Percentiles rank a stretch among this genome's conserved stretches.
Evolutionary conservation across 2,797 vertebrate species (phyloP).

Genomic region (Holocentrus rufus): DNA sequence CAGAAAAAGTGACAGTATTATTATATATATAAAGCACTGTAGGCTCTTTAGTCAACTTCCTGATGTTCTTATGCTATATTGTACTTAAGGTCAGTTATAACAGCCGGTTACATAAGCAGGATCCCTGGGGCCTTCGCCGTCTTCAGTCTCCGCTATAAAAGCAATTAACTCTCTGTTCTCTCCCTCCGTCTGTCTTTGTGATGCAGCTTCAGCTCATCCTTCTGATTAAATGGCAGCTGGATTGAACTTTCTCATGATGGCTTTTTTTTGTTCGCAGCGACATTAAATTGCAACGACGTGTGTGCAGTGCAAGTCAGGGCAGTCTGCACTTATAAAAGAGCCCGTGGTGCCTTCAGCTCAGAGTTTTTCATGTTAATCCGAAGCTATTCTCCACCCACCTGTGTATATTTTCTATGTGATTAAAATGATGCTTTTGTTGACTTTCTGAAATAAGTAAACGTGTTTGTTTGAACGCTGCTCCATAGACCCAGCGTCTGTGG

Average conservation of each 20-base stretch:
- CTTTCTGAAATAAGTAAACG: too few species aligned
- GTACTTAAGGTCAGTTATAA: background rate
- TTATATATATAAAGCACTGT: background rate
- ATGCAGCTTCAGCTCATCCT: background rate
- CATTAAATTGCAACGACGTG: background rate
- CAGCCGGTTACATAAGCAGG: slow-evolving; percentile 20
- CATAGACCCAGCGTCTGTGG: too few species aligned
- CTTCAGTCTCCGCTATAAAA: slow-evolving; percentile 8
- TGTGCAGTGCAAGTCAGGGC: background rate
- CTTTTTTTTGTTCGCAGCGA: background rate
- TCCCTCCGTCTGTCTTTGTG: slow-evolving; percentile 13
- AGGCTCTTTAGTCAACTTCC: slow-evolving; percentile 1
- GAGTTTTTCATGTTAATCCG: too few species aligned
- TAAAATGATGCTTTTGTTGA: too few species aligned
- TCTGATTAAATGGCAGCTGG: slow-evolving; percentile 10
- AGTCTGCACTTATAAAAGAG: too few species aligned
- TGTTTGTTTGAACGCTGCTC: too few species aligned
- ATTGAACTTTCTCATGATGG: too few species aligned
- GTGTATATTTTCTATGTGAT: too few species aligned
- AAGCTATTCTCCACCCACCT: too few species aligned
- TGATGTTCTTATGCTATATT: slow-evolving; percentile 12
- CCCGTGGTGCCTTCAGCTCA: too few species aligned
- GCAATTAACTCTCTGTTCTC: slow-evolving; percentile 10
- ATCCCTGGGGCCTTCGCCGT: slow-evolving; percentile 6
- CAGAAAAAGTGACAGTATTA: background rate